These are phyloP conservation scores for Premnoplex brunnescens DNA, from an alignment of 2,797 vertebrate genomes.

Conservation along the genomic window DNA sequence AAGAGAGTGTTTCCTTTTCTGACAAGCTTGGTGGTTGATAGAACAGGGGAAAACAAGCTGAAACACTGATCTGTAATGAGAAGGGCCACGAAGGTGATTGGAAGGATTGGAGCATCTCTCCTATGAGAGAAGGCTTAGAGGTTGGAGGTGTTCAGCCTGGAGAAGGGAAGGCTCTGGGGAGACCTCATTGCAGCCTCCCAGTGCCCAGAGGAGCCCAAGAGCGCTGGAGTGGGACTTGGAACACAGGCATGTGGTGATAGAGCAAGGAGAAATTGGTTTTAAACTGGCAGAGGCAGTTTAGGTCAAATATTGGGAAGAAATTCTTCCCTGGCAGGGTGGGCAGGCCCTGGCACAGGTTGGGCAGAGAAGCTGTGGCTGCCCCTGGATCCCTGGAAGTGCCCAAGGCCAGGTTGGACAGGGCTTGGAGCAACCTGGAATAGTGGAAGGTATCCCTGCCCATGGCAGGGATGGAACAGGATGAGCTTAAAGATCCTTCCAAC, in stretches of 20 bases:
- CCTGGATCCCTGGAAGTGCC: neutral
- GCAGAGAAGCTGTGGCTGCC: neutral
- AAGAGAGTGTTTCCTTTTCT: neutral
- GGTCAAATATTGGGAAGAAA: neutral
- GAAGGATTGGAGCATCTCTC: neutral
- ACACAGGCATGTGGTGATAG: neutral
- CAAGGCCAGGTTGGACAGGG: rapidly evolving
- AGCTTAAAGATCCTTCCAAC: neutral
- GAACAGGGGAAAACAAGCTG: neutral
- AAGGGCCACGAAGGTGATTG: rapidly evolving
- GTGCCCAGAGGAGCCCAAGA: neutral
- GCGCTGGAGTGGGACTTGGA: neutral
- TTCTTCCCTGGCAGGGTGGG: rapidly evolving
- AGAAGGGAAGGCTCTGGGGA: neutral
- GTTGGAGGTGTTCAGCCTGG: neutral
- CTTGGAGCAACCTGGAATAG: rapidly evolving
- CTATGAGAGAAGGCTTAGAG: neutral
- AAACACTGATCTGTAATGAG: neutral
- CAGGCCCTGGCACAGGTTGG: neutral
- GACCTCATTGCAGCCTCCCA: neutral
- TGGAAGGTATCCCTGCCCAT: neutral
- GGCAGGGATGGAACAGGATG: neutral
- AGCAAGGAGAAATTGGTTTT: neutral
- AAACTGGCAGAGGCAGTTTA: neutral
- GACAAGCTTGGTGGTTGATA: neutral